Conservation (phyloP, 2,888 invertebrate genomes). For the Parelbella ahira region DNA sequence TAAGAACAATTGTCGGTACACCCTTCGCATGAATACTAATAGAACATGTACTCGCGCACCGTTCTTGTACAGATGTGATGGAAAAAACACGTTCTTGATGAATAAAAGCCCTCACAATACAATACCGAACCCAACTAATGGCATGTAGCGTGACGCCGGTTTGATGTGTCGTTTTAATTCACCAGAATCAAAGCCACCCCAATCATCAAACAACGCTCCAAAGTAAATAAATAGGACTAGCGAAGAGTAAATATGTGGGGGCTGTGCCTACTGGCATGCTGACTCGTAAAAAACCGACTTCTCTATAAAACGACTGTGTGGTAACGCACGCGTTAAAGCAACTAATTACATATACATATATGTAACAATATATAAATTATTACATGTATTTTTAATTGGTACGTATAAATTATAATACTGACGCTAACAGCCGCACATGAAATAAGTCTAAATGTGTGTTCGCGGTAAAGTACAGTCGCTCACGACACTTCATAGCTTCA, state of each 20-base stretch:
- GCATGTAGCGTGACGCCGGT: slow-evolving; percentile 23
- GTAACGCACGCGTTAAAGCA: too few species aligned
- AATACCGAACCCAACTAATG: slow-evolving; percentile 26
- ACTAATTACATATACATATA: too few species aligned
- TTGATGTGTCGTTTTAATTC: slow-evolving; percentile 55
- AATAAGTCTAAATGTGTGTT: slow-evolving; percentile 30
- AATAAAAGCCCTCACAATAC: slow-evolving; percentile 21
- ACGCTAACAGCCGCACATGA: slow-evolving; percentile 42
- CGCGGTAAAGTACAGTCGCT: slow-evolving; percentile 41
- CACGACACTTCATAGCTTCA: slow-evolving; percentile 49
- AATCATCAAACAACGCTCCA: slow-evolving; percentile 60
- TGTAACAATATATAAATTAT: too few species aligned
- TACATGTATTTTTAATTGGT: too few species aligned
- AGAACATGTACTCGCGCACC: slow-evolving; percentile 15
- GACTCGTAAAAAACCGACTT: slow-evolving; percentile 5
- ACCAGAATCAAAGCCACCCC: slow-evolving; percentile 65
- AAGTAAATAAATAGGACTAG: slow-evolving; percentile 63
- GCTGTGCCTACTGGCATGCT: slow-evolving; percentile 37
- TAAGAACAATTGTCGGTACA: slow-evolving; percentile 14
- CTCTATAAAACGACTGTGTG: too few species aligned
- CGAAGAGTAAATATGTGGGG: slow-evolving; percentile 58
- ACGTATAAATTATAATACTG: slow-evolving; percentile 41
- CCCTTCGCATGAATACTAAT: slow-evolving; percentile 19
- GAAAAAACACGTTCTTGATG: slow-evolving; percentile 27
- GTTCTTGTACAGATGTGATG: slow-evolving; percentile 21